These are phyloP conservation scores for Eriocheir sinensis DNA, from an alignment of 1,140 invertebrate species.

Conservation along the genomic window DNA sequence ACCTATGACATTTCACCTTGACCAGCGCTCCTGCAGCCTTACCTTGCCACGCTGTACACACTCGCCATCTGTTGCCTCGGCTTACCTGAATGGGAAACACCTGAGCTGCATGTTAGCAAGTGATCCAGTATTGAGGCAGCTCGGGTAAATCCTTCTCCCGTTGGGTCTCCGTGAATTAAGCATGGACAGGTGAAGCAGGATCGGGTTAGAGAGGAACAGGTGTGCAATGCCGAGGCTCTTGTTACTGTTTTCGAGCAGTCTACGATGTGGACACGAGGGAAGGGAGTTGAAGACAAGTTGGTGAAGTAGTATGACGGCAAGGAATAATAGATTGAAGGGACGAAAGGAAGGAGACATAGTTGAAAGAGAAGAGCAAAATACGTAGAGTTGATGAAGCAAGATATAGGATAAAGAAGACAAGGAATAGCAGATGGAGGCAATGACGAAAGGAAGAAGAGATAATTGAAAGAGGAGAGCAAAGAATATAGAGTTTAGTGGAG, in stretches of 20 bases:
- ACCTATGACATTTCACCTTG: background rate
- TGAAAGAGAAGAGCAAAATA: no score
- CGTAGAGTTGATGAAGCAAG: no score
- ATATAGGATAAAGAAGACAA: no score
- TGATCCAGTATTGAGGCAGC: background rate
- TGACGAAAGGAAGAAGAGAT: no score
- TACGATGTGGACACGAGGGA: background rate
- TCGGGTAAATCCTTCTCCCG: no score
- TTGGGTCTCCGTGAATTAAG: background rate
- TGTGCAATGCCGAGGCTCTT: background rate
- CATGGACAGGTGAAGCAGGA: background rate
- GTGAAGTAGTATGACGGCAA: no score
- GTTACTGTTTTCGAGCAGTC: background rate
- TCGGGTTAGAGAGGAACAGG: background rate
- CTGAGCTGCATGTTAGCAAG: background rate
- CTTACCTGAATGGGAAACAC: background rate
- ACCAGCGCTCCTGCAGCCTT: background rate
- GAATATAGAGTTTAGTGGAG: no score
- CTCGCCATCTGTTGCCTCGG: background rate
- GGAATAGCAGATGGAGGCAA: no score
- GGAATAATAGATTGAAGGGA: no score
- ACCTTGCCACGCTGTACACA: no score
- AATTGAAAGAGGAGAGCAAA: no score
- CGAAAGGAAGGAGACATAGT: no score
- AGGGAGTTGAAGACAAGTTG: background rate